These are phyloP conservation scores for Pachypanchax playfairii DNA, from an alignment of 2,113 vertebrate genomes.

Conservation along the genomic window DNA sequence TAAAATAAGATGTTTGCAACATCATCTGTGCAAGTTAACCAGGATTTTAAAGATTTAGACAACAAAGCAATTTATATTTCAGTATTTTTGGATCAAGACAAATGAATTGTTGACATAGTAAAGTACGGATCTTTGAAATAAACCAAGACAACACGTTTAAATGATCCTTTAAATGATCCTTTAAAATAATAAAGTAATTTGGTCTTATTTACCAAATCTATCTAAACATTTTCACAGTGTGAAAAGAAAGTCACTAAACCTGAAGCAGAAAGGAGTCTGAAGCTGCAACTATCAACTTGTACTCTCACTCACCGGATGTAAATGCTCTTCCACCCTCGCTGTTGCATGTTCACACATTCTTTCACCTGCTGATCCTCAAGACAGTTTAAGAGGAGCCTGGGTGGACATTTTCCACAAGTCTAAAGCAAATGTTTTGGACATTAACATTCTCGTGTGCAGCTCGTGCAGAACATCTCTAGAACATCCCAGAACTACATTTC, in stretches of 20 bases:
- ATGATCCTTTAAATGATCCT: background rate
- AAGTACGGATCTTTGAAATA: background rate
- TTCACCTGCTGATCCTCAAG: background rate
- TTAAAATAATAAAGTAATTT: too few species aligned
- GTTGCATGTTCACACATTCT: background rate
- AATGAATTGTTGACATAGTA: background rate
- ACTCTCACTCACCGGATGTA: background rate
- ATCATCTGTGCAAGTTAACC: background rate
- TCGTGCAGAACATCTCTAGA: background rate
- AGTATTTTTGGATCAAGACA: background rate
- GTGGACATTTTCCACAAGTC: background rate
- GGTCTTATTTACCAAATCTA: too few species aligned
- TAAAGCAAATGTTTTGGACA: background rate
- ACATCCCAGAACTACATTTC: background rate
- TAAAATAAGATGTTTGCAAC: slow-evolving; percentile 31
- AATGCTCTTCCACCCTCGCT: too few species aligned
- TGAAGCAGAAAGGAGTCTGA: background rate
- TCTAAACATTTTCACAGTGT: background rate
- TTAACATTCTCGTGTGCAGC: background rate
- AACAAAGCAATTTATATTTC: background rate
- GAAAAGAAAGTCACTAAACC: too few species aligned
- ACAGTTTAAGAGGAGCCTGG: background rate
- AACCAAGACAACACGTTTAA: background rate
- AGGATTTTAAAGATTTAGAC: slow-evolving; percentile 18
- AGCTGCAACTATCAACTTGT: too few species aligned